These are phyloP conservation scores for Onychomys leucogaster DNA, from an alignment of 2,797 vertebrate species.

Conservation along the genomic window DNA sequence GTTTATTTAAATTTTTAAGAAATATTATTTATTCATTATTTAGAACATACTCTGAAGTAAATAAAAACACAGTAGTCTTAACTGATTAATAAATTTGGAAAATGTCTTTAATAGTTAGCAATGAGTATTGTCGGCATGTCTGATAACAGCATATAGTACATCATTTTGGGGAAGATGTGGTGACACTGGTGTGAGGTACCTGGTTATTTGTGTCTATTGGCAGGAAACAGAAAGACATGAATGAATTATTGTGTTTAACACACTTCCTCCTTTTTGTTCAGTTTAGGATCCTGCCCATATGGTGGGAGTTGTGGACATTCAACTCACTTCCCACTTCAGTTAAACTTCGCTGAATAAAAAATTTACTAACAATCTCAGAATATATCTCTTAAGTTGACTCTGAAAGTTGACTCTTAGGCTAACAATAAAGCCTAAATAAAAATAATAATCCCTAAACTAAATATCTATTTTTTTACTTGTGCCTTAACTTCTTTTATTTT, in stretches of 20 bases:
- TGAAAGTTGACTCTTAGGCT: neutral
- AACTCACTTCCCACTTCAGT: neutral
- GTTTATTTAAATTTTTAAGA: neutral
- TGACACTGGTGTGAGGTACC: neutral
- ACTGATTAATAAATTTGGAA: fast-evolving
- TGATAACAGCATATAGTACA: neutral
- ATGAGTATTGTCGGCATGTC: neutral
- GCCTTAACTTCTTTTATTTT: neutral
- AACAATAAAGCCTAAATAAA: neutral
- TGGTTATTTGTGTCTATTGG: neutral
- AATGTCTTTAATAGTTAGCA: neutral
- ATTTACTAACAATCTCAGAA: neutral
- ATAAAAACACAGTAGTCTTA: neutral
- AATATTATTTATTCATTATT: neutral
- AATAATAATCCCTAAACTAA: neutral
- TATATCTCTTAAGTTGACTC: neutral
- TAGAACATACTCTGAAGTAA: neutral
- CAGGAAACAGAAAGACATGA: neutral
- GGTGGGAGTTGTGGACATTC: too few species aligned
- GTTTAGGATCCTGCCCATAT: neutral
- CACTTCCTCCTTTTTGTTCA: neutral
- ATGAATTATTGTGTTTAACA: neutral
- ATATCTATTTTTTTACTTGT: neutral
- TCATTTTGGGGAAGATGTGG: neutral
- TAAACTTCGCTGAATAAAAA: neutral